Percentiles rank a stretch among this genome's conserved stretches.
Conservation (phyloP, 2,113 vertebrate species). For the Platycercus adscitus region DNA sequence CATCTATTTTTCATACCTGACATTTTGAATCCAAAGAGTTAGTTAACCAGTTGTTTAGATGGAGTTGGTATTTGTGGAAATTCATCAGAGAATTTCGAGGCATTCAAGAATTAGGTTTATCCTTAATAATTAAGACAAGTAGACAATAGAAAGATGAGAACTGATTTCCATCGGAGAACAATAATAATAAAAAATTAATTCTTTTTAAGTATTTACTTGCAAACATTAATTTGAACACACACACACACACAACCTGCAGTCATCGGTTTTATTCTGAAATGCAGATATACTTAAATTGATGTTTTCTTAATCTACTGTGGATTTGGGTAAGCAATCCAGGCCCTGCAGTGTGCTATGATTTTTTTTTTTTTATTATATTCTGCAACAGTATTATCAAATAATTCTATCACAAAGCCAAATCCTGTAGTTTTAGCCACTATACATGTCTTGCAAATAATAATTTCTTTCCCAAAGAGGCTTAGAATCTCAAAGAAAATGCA, state of each 20-base stretch:
- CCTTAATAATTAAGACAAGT: background rate
- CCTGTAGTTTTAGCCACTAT: background rate
- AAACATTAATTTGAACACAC: background rate
- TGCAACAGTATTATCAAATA: background rate
- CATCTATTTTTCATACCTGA: constrained; percentile 26
- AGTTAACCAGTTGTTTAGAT: background rate
- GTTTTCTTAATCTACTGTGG: background rate
- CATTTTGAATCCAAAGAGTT: constrained; percentile 24
- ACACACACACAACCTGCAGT: background rate
- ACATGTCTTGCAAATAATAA: background rate
- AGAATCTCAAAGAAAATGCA: background rate
- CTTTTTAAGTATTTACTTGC: background rate
- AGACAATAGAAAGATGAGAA: background rate
- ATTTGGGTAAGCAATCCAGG: background rate
- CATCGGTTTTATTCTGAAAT: background rate
- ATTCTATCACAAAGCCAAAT: background rate
- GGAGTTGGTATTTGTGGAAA: background rate
- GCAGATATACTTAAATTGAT: background rate
- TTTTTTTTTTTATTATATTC: background rate
- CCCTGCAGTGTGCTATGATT: background rate
- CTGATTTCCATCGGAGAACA: background rate
- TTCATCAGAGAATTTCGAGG: background rate
- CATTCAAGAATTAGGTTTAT: background rate
- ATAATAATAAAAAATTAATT: background rate
- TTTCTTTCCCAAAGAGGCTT: background rate